Percentiles rank a stretch among this genome's conserved stretches.
Conservation (phyloP, 2,113 vertebrate species). For the Hucho hucho region DNA sequence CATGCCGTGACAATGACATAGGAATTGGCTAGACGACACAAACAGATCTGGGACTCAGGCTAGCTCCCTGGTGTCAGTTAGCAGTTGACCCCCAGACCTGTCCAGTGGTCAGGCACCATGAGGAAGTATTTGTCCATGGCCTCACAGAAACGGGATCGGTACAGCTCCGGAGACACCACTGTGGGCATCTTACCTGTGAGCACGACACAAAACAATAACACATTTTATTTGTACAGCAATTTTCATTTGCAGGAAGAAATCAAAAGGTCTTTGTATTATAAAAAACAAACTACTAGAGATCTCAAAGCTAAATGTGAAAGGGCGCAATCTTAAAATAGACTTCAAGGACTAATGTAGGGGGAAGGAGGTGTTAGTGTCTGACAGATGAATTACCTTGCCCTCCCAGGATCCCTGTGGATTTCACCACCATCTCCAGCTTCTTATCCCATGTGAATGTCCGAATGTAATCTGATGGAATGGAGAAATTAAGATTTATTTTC, state of each 20-base stretch:
- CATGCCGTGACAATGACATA: too few relatives aligned
- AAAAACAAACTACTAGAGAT: too few relatives aligned
- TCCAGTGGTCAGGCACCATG: constrained; percentile 99
- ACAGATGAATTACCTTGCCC: constrained; percentile 84
- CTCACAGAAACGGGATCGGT: constrained; percentile 94
- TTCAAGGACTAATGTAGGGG: not conserved
- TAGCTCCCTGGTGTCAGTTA: constrained; percentile 58
- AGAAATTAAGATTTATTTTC: too few relatives aligned
- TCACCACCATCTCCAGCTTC: constrained; percentile 98
- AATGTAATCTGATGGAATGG: constrained; percentile 92
- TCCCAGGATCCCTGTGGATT: constrained; percentile 96
- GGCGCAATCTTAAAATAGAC: too few relatives aligned
- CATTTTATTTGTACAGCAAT: not conserved
- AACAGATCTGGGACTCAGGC: too few relatives aligned
- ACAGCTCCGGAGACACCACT: constrained; percentile 95
- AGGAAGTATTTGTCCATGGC: constrained; percentile 99
- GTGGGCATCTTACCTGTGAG: constrained; percentile 96
- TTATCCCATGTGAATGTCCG: constrained; percentile 99
- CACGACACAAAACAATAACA: constrained; percentile 16
- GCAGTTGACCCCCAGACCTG: constrained; percentile 91
- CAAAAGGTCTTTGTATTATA: too few relatives aligned
- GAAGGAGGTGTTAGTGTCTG: not conserved
- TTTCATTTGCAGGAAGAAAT: too few relatives aligned
- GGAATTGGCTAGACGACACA: too few relatives aligned
- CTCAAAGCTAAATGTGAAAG: constrained; percentile 14